A percentile compares a stretch with the other conserved stretches of the same genome.
Conservation (phyloP, 1,140 invertebrate genomes). For the Ceratoteleas bidentatus region DNA sequence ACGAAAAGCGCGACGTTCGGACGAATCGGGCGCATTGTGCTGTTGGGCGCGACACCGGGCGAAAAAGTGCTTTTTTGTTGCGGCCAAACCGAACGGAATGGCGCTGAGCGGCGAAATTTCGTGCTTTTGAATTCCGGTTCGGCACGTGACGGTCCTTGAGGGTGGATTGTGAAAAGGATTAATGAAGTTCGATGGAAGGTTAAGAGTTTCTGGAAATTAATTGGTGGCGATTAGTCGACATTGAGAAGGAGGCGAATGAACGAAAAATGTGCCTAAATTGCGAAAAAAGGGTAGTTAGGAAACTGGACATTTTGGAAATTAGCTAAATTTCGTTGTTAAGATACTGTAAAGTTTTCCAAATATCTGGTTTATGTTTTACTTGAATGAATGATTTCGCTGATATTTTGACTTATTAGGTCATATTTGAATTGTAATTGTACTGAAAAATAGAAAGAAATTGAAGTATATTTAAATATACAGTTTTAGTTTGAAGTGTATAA, state of each 20-base stretch:
- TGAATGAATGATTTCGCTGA: too few relatives aligned
- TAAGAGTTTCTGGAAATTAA: not conserved
- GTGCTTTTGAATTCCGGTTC: slow-evolving; percentile 11
- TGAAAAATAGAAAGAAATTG: too few relatives aligned
- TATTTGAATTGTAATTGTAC: too few relatives aligned
- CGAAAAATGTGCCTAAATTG: not conserved
- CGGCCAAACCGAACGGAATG: not conserved
- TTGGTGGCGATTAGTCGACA: not conserved
- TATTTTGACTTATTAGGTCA: too few relatives aligned
- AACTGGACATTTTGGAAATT: too few relatives aligned
- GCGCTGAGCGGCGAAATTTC: not conserved
- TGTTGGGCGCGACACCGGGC: slow-evolving; percentile 13
- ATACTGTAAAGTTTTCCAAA: too few relatives aligned
- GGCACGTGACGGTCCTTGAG: not conserved
- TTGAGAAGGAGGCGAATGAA: not conserved
- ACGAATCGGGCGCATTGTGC: slow-evolving; percentile 30
- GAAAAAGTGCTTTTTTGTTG: not conserved
- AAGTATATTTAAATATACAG: too few relatives aligned
- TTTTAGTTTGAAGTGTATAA: too few relatives aligned
- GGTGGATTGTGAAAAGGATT: slow-evolving; percentile 5
- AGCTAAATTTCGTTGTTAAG: too few relatives aligned
- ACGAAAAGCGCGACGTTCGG: slow-evolving; percentile 18
- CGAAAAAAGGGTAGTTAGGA: not conserved
- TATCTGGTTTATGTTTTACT: too few relatives aligned
- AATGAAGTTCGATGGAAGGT: slow-evolving; percentile 12